These are phyloP conservation scores for Carpatolechia fugitivella DNA, from an alignment of 2,888 invertebrate species.

Conservation along the genomic window DNA sequence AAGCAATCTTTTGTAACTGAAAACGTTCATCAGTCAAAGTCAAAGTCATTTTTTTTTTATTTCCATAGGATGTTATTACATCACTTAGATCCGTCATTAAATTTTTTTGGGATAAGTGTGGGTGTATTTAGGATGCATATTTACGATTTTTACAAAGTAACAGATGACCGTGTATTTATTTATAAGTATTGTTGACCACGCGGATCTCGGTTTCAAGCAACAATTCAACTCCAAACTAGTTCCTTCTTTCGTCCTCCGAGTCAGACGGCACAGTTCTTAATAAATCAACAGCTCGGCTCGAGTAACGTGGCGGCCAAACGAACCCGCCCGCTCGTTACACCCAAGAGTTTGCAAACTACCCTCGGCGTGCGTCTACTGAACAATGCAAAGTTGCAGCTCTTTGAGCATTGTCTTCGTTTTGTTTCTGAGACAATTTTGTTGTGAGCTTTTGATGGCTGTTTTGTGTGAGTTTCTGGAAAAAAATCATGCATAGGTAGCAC, in stretches of 20 bases:
- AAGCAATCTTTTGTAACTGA: no score
- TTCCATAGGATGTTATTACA: no score
- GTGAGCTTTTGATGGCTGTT: background rate
- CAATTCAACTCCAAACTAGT: background rate
- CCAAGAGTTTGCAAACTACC: background rate
- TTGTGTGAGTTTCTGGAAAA: no score
- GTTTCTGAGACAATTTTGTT: background rate
- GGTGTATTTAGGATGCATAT: no score
- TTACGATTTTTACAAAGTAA: no score
- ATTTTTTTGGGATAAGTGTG: no score
- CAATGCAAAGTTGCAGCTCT: background rate
- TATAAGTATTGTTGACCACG: background rate
- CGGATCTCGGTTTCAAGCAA: background rate
- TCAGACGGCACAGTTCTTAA: background rate
- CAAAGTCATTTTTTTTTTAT: no score
- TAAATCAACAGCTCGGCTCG: background rate
- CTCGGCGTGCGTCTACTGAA: background rate
- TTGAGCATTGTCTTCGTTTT: background rate
- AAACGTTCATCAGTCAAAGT: no score
- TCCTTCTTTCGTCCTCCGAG: background rate
- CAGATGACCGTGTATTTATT: no score
- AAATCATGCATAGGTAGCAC: no score
- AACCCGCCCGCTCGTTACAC: no score
- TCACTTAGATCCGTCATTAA: no score
- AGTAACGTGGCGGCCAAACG: background rate